Conservation (phyloP, 2,113 vertebrate species). For the Aplodontia rufa region DNA sequence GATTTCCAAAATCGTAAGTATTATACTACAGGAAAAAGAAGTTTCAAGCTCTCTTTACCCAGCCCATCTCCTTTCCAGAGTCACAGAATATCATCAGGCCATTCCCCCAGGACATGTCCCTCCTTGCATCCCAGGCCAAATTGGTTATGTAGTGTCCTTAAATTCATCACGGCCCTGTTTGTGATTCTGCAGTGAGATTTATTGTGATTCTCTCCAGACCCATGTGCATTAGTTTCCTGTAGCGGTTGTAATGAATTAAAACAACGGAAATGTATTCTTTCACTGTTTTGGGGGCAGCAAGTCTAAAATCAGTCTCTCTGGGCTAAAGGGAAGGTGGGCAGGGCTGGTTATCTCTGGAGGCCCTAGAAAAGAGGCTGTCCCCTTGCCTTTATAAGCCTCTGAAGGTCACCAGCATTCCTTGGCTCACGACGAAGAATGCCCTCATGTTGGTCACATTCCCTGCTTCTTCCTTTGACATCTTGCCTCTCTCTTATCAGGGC, state of each 20-base stretch:
- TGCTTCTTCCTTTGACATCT: neutral
- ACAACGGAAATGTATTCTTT: neutral
- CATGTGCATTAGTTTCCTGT: neutral
- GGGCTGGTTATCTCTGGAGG: neutral
- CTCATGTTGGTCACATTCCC: neutral
- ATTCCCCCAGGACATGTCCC: accelerated
- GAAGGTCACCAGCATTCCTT: neutral
- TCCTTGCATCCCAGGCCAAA: neutral
- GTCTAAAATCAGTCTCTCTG: too few relatives aligned
- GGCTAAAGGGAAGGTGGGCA: neutral
- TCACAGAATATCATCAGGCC: neutral
- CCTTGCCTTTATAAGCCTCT: neutral
- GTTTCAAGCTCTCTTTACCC: neutral
- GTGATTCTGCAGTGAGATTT: neutral
- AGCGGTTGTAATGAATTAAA: neutral
- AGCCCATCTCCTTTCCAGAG: neutral
- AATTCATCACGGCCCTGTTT: neutral
- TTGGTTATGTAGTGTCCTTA: neutral
- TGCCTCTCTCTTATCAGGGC: neutral
- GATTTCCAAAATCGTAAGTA: neutral
- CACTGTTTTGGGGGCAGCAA: neutral
- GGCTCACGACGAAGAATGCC: neutral
- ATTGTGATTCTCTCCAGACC: neutral
- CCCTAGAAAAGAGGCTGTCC: neutral
- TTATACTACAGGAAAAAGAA: accelerated